phyloP scores from a whole-genome alignment of 2,113 vertebrate genomes.

The Regulus satrapa region DNA sequence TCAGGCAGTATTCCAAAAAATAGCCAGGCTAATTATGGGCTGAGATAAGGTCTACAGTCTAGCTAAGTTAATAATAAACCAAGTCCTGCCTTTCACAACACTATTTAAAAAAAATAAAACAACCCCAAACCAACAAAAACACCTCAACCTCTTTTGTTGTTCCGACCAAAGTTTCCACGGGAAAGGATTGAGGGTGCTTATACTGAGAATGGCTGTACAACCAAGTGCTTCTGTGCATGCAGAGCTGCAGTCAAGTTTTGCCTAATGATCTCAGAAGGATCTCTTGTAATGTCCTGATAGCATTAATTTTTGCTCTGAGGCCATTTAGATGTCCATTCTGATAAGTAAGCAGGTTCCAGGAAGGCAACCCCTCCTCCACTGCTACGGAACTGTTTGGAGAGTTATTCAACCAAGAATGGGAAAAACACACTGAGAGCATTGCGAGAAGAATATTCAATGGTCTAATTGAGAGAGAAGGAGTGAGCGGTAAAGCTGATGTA shows the following conservation, averaged over 20 bases:
- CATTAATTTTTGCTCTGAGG: not conserved
- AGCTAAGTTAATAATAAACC: slow-evolving; percentile 47
- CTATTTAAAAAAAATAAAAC: not conserved
- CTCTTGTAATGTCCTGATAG: not conserved
- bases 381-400: not conserved
- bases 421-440: not conserved
- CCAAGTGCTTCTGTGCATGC: not conserved
- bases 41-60: slow-evolving; percentile 36
- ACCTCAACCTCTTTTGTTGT: not conserved
- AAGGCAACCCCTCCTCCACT: not conserved
- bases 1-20: not conserved
- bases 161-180: not conserved
- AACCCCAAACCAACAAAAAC: not conserved
- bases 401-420: not conserved
- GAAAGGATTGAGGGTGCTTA: not conserved
- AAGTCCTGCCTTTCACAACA: not conserved
- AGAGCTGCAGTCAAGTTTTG: not conserved
- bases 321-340: not conserved
- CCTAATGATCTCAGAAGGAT: not conserved
- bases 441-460: not conserved
- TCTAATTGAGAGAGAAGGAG: not conserved
- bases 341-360: slow-evolving; percentile 17
- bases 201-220: not conserved
- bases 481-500: not conserved
- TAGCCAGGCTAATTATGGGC: not conserved